Conservation (phyloP, 2,888 invertebrate genomes). For the Dryadula phaetusa region DNA sequence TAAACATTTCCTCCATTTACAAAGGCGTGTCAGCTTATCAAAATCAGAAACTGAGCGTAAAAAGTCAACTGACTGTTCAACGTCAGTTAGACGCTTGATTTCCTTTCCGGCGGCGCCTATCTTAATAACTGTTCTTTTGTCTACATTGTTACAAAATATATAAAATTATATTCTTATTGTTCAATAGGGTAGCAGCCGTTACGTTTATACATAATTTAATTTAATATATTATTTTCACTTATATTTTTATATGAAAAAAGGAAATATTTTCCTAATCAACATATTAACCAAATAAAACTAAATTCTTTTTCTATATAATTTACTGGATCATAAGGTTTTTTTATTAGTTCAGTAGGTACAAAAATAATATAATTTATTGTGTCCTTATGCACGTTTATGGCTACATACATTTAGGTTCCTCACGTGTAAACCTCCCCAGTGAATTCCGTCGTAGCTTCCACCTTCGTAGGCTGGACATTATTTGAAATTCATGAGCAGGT, state of each 20-base stretch:
- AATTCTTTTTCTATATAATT: not conserved
- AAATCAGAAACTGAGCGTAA: constrained; percentile 20
- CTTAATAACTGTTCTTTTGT: constrained; percentile 1
- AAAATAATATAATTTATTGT: constrained; percentile 9
- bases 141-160: not conserved
- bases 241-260: too few relatives aligned
- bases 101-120: constrained; percentile 3
- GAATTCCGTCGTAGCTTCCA: constrained; percentile 41
- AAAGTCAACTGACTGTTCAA: constrained; percentile 14
- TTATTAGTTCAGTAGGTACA: not conserved
- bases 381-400: not conserved
- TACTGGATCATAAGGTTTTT: not conserved
- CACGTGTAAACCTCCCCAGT: constrained; percentile 40
- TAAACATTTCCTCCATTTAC: not conserved
- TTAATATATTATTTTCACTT: too few relatives aligned
- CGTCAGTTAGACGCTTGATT: constrained; percentile 10
- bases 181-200: not conserved
- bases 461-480: constrained; percentile 45
- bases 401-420: constrained; percentile 7
- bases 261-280: too few relatives aligned
- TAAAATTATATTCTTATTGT: constrained; percentile 2
- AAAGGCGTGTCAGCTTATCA: constrained; percentile 13
- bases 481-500: constrained; percentile 45
- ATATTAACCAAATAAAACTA: too few relatives aligned
- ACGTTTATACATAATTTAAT: not conserved